Evolutionary conservation across 2,797 vertebrate genomes (phyloP).

Genomic region (Urosaurus nigricauda): DNA sequence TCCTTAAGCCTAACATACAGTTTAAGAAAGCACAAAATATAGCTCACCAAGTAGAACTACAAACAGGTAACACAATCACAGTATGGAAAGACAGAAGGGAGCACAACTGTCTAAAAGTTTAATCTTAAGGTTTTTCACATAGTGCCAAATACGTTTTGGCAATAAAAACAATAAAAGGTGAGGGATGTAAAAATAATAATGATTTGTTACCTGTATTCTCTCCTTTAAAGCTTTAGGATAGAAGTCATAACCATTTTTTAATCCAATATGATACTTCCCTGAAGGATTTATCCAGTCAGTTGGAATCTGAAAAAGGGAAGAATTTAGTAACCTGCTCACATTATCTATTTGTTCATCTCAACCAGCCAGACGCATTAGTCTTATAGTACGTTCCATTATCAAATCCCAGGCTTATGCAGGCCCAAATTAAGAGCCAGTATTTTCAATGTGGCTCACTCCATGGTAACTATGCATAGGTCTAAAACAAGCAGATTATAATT

Average conservation of each 20-base stretch:
- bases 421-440: not conserved
- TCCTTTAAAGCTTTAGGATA: constrained; percentile 98
- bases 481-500: not conserved
- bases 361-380: not conserved
- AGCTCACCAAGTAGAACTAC: not conserved
- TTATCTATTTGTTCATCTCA: not conserved
- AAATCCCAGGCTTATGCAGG: not conserved
- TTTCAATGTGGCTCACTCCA: not conserved
- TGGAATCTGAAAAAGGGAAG: constrained; percentile 84
- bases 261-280: constrained; percentile 93
- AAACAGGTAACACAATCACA: not conserved
- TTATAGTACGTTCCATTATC: not conserved
- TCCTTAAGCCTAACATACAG: too few relatives aligned
- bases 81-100: not conserved
- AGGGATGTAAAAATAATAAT: not conserved
- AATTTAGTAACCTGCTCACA: constrained; percentile 40
- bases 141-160: not conserved
- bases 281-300: constrained; percentile 92
- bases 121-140: not conserved
- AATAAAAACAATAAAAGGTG: not conserved
- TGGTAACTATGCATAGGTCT: not conserved
- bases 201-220: constrained; percentile 90
- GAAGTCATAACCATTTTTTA: constrained; percentile 98
- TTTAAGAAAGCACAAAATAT: not conserved
- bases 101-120: not conserved